Base-by-base conservation (phyloP, 2,113 vertebrate genomes). In the Platichthys stellatus region DNA sequence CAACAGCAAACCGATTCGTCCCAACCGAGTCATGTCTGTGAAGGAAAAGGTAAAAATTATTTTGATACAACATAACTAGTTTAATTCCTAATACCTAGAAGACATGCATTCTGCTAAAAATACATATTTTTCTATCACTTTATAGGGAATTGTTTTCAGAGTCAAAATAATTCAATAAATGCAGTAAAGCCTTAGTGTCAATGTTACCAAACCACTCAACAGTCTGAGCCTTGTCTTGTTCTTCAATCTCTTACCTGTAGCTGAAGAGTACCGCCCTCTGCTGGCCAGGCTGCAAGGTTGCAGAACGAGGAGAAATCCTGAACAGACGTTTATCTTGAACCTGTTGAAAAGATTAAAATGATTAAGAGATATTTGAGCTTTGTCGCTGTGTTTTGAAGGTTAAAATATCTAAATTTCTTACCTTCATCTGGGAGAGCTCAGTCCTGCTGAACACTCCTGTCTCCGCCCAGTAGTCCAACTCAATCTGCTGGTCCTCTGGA, bases 401-500 rank as follows among this genome's bases (percentile, higher is more conserved):
- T 1, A 3, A 43, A 12, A 65, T 62, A 43, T 49, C 4, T 24
- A 4, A 11, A n/a, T 60, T 8, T 59, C 53, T n/a, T n/a, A 92
- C 94, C 64, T 95, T 95, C 95, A 97, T 97, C 38, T 96, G 95
- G 21, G 95, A 87, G 53, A 97, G 91, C 67, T 97, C 97, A 0
- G 58, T 83, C 47, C 78, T 53, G 71, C 90, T 94, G 65, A 97
- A 94, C 51, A 96, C 95, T 47, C 74, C 87, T 21, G 91, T 90
- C 72, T 97, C 95, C 8, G 95, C 94, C 98, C 96, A 98, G 77
- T 76, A 90, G 31, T 97, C 96, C 86, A 96, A 13, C 40, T 97
- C 93, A 2, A 97, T 94, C 82, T 95, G 94, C 89, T 97, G 97
- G 88, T 98, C 96, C 65, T 94, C 94, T 28, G 97, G 97, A 85